Conservation (phyloP, 2,888 invertebrate species). For the Tenodera sinensis region DNA sequence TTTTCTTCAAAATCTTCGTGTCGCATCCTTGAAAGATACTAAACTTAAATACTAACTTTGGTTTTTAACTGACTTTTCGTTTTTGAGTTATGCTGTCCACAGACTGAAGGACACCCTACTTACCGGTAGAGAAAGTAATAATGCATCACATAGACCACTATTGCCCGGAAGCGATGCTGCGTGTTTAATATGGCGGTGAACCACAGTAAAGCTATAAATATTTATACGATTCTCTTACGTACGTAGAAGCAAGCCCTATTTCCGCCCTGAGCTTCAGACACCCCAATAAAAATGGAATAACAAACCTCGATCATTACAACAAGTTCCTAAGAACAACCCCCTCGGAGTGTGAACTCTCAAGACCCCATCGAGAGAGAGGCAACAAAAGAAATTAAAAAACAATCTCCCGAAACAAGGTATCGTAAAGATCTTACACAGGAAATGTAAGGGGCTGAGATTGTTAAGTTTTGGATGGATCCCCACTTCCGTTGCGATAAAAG, state of each 20-base stretch:
- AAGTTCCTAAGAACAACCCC: not conserved
- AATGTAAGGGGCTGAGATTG: not conserved
- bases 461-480: not conserved
- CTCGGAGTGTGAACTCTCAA: not conserved
- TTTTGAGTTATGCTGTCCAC: too few relatives aligned
- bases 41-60: too few relatives aligned
- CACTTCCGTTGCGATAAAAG: not conserved
- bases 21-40: too few relatives aligned
- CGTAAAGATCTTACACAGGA: not conserved
- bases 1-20: too few relatives aligned
- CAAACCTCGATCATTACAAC: not conserved
- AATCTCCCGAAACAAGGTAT: not conserved
- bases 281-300: not conserved
- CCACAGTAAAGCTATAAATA: constrained; percentile 5
- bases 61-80: too few relatives aligned
- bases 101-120: too few relatives aligned
- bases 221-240: not conserved
- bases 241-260: not conserved
- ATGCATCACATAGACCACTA: not conserved
- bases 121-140: too few relatives aligned
- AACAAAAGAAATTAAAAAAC: not conserved
- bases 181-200: not conserved
- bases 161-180: not conserved
- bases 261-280: not conserved
- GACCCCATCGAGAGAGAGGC: not conserved